phyloP scores from a whole-genome alignment of 1,140 invertebrate species.

The Leptinotarsa texana region DNA sequence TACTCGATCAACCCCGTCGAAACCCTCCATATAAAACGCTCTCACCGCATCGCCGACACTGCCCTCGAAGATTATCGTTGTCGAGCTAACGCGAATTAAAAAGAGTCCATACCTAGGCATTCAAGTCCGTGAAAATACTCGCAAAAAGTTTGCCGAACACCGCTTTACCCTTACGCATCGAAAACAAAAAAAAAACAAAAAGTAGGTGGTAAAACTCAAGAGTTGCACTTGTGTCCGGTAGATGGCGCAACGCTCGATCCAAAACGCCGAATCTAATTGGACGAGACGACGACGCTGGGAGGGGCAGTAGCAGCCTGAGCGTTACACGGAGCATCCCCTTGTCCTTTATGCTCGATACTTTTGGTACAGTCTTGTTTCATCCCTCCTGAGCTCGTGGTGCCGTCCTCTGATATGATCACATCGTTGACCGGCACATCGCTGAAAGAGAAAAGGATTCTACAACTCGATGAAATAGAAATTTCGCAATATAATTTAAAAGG shows the following conservation, averaged over 20 bases:
- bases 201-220: neutral
- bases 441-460: conserved; percentile 13
- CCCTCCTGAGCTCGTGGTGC: conserved; percentile 30
- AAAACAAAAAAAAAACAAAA: conserved; percentile 13
- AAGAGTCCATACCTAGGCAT: conserved; percentile 10
- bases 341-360: conserved; percentile 49
- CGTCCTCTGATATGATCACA: conserved; percentile 30
- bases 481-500: neutral
- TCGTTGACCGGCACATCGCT: conserved; percentile 47
- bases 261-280: neutral
- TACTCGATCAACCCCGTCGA: conserved; percentile 32
- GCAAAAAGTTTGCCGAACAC: neutral
- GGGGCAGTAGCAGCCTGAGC: neutral
- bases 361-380: conserved; percentile 44
- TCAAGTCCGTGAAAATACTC: conserved; percentile 13
- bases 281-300: too few relatives aligned
- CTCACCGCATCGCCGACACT: conserved; percentile 36
- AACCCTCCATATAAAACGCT: conserved; percentile 26
- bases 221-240: conserved; percentile 7
- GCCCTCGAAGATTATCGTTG: conserved; percentile 40
- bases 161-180: neutral
- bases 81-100: conserved; percentile 38
- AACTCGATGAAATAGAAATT: neutral
- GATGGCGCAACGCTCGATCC: neutral
- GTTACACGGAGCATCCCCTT: conserved; percentile 49